Evolutionary conservation across 2,113 vertebrate genomes (phyloP).

Genomic region (Numenius arquata): DNA sequence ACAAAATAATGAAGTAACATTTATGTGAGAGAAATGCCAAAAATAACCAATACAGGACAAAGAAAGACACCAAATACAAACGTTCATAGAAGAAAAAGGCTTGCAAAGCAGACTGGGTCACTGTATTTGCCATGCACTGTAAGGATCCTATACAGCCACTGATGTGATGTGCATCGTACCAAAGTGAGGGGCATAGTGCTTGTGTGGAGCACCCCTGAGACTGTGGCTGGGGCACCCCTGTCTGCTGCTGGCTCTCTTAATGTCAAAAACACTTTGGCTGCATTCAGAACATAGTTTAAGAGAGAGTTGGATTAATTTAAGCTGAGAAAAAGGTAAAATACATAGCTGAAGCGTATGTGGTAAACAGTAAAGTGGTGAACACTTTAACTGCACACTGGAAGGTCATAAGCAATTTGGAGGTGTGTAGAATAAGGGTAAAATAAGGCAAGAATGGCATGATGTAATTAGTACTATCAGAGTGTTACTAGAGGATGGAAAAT

Average conservation of each 20-base stretch:
- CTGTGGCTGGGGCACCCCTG: background rate
- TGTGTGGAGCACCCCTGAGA: background rate
- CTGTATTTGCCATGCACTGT: accelerated
- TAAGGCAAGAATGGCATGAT: background rate
- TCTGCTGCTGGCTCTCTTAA: background rate
- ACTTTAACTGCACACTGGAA: background rate
- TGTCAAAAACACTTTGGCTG: background rate
- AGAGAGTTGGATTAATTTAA: background rate
- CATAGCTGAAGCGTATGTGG: background rate
- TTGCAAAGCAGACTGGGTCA: background rate
- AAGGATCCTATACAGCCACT: accelerated
- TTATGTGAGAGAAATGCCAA: background rate
- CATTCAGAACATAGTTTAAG: background rate
- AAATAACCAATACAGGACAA: background rate
- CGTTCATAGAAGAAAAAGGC: background rate
- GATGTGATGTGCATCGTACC: accelerated
- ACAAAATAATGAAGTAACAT: background rate
- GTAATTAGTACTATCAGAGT: background rate
- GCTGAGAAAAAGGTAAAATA: background rate
- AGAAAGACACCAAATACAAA: background rate
- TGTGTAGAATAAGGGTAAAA: background rate
- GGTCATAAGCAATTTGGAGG: background rate
- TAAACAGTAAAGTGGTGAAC: too few species aligned
- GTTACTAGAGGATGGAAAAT: background rate
- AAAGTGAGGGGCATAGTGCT: background rate